A percentile compares a stretch with the other conserved stretches of the same genome.
Evolutionary conservation across 1,140 invertebrate species (phyloP).

Genomic region (Akabosia matsudoensis): DNA sequence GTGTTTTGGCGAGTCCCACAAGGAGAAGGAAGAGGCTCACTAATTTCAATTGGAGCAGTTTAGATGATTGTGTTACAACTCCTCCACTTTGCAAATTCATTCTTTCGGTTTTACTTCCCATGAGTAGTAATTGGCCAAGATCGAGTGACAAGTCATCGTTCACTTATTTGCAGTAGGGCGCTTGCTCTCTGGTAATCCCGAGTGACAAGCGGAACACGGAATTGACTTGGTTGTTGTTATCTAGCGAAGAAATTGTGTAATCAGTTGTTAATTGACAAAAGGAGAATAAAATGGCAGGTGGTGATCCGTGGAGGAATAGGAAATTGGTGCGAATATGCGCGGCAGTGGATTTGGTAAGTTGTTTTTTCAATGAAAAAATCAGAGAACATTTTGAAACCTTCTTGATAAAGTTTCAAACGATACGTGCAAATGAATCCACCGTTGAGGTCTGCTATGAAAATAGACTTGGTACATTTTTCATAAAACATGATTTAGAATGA

Average conservation of each 20-base stretch:
- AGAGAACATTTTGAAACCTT: not conserved
- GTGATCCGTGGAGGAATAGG: slow-evolving; percentile 31
- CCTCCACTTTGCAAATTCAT: not conserved
- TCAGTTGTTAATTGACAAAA: not conserved
- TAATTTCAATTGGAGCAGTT: not conserved
- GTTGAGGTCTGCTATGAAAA: too few relatives aligned
- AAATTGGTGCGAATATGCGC: slow-evolving; percentile 19
- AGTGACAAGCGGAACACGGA: not conserved
- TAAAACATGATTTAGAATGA: too few relatives aligned
- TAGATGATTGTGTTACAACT: too few relatives aligned
- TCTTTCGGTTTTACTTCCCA: not conserved
- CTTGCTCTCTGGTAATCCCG: not conserved
- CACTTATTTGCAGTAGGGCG: not conserved
- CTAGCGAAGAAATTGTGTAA: not conserved
- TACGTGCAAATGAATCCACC: too few relatives aligned
- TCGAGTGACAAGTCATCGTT: not conserved
- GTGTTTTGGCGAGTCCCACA: too few relatives aligned
- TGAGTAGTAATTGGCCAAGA: not conserved
- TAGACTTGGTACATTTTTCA: too few relatives aligned
- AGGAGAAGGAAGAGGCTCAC: too few relatives aligned
- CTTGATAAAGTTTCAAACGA: too few relatives aligned
- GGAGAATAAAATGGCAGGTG: slow-evolving; percentile 19
- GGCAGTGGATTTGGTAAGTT: slow-evolving; percentile 26
- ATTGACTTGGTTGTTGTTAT: not conserved
- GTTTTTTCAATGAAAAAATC: too few relatives aligned